These are phyloP conservation scores for Tribolium freemani DNA, from an alignment of 2,888 invertebrate species.

Conservation along the genomic window DNA sequence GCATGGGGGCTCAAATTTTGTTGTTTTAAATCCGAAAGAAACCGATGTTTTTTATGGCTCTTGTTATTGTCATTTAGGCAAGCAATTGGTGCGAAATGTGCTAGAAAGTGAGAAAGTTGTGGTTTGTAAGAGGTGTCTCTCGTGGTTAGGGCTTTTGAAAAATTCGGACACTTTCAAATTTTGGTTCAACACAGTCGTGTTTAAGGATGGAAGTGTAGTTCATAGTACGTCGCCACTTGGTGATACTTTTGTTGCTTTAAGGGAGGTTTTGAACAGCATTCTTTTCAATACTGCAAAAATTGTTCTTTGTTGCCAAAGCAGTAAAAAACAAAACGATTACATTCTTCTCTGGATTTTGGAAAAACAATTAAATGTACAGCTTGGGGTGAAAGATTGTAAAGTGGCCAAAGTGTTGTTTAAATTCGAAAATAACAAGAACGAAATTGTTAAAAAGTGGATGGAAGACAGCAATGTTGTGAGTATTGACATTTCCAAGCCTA, in stretches of 20 bases:
- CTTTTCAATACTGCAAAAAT: slow-evolving; percentile 72
- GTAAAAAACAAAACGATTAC: slow-evolving; percentile 69
- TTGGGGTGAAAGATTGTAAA: slow-evolving; percentile 63
- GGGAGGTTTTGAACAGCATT: slow-evolving; percentile 69
- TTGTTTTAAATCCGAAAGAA: slow-evolving; percentile 67
- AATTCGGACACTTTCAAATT: slow-evolving; percentile 69
- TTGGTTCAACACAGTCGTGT: slow-evolving; percentile 73
- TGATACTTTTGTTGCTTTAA: slow-evolving; percentile 72
- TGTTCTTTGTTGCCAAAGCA: slow-evolving; percentile 70
- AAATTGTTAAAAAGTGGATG: slow-evolving; percentile 71
- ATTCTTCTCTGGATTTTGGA: slow-evolving; percentile 76
- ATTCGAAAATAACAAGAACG: slow-evolving; percentile 67
- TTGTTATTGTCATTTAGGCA: slow-evolving; percentile 69
- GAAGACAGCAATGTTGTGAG: slow-evolving; percentile 70
- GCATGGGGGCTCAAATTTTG: slow-evolving; percentile 55
- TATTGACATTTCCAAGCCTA: slow-evolving; percentile 73
- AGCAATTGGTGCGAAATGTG: slow-evolving; percentile 65
- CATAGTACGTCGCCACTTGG: slow-evolving; percentile 60
- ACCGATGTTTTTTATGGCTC: slow-evolving; percentile 73
- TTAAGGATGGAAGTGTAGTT: slow-evolving; percentile 59
- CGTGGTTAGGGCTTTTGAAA: slow-evolving; percentile 72
- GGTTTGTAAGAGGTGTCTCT: slow-evolving; percentile 73
- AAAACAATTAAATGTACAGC: slow-evolving; percentile 71
- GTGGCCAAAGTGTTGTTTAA: slow-evolving; percentile 74
- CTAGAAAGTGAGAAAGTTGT: slow-evolving; percentile 70